Evolutionary conservation across 1,140 invertebrate species (phyloP).

Genomic region (Drosophila orosa): DNA sequence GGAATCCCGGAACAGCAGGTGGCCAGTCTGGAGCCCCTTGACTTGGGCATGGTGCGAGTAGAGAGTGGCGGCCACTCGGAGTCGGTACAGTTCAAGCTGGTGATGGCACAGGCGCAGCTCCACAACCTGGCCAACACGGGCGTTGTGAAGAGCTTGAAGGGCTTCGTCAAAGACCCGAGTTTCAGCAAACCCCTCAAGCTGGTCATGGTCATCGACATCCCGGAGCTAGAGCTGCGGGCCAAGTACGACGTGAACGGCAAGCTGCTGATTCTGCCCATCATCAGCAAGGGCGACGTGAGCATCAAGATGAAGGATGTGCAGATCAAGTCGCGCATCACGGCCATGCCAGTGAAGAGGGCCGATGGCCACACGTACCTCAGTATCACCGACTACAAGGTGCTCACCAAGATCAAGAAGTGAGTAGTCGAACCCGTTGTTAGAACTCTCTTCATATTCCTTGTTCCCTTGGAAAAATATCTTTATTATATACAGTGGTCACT

Average conservation of each 20-base stretch:
- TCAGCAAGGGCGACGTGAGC: slow-evolving; percentile 41
- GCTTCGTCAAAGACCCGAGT: slow-evolving; percentile 40
- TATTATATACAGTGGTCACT: slow-evolving; percentile 29
- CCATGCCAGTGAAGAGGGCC: slow-evolving; percentile 32
- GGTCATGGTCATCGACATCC: not conserved
- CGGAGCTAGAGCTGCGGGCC: slow-evolving; percentile 45
- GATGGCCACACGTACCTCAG: slow-evolving; percentile 58
- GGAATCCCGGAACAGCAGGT: slow-evolving; percentile 43
- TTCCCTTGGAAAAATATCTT: not conserved
- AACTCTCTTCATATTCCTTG: no score
- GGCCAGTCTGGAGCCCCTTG: slow-evolving; percentile 32
- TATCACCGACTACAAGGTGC: slow-evolving; percentile 43
- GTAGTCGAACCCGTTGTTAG: no score
- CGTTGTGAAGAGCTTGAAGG: slow-evolving; percentile 38
- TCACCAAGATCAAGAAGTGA: slow-evolving; percentile 50
- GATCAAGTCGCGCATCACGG: slow-evolving; percentile 29
- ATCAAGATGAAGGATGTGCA: slow-evolving; percentile 36
- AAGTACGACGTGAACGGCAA: slow-evolving; percentile 65
- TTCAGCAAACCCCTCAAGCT: slow-evolving; percentile 52
- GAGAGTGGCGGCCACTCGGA: slow-evolving; percentile 37
- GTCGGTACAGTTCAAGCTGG: slow-evolving; percentile 54
- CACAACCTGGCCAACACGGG: slow-evolving; percentile 26
- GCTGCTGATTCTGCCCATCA: slow-evolving; percentile 55
- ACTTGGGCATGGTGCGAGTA: slow-evolving; percentile 35
- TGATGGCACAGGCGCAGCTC: slow-evolving; percentile 39